Percentiles rank a stretch among this genome's conserved stretches.
These are phyloP conservation scores for Cotesia vestalis DNA, from an alignment of 1,140 invertebrate genomes.

Conservation along the genomic window DNA sequence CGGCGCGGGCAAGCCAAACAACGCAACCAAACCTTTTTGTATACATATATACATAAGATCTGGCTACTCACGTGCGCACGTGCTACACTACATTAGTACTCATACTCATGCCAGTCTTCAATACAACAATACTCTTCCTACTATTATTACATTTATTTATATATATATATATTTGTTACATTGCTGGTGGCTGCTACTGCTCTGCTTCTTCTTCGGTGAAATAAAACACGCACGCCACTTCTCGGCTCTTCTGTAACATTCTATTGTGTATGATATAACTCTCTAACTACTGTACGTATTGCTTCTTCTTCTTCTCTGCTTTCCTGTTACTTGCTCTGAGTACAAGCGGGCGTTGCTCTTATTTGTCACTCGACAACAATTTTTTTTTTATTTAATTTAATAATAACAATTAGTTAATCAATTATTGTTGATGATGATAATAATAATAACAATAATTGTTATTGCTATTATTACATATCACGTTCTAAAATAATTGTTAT, in stretches of 20 bases:
- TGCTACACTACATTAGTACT: constrained; percentile 17
- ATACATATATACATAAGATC: neutral
- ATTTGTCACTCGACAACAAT: constrained; percentile 2
- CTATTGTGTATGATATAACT: too few species aligned
- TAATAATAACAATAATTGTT: too few species aligned
- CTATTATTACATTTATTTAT: neutral
- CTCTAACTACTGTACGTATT: neutral
- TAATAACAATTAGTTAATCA: too few species aligned
- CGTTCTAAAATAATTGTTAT: too few species aligned
- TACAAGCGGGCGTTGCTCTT: constrained; percentile 17
- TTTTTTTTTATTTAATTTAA: neutral
- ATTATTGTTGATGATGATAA: too few species aligned
- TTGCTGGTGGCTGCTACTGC: too few species aligned
- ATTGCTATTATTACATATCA: too few species aligned
- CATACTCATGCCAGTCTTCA: too few species aligned
- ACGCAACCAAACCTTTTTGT: constrained; percentile 23
- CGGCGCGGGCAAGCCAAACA: constrained; percentile 53
- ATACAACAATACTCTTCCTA: neutral
- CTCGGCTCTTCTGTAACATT: too few species aligned
- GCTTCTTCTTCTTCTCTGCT: neutral
- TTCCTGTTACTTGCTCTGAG: constrained; percentile 7
- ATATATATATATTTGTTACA: constrained; percentile 19
- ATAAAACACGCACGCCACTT: too few species aligned
- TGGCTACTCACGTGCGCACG: constrained; percentile 41
- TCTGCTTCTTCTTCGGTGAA: too few species aligned